Evolutionary conservation across 1,140 invertebrate genomes (phyloP), one percentile per base, ranked within the genome.

Genomic region (Thaumetopoea pityocampa): DNA sequence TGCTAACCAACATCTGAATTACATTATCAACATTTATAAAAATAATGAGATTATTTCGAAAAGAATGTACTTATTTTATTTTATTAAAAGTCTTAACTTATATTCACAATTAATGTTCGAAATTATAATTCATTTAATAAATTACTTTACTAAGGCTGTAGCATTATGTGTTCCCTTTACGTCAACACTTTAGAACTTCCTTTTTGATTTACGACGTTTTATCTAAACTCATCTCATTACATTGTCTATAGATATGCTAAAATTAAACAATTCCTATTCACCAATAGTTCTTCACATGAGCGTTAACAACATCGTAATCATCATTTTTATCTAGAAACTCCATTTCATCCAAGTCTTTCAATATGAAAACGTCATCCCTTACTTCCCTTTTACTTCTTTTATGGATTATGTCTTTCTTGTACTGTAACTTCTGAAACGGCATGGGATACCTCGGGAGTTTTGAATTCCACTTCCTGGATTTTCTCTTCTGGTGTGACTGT

Each of bases 311-410:
- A 24, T 68, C 37, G 10, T 63, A 47, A 47, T 73, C 71, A n/a
- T 74, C 64, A 30, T 62, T 57, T 3, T 48, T 35, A 4, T 46
- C 49, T 5, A 80, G 16, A 42, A 80, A 78, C 22, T 79, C 51
- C 0, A 80, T 54, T 45, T 77, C 72, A 42, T 83, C 72, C 9
- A 83, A 62, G 49, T 80, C 73, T 29, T 72, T 67, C 2, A 80
- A 19, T 29, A 83, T 68, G 29, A 52, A 66, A 0, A 72, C 6
- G 5, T 61, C 24, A 6, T 68, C 41, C 37, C 60, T 61, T 0
- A 44, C 18, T 2, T 68, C 43, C 36, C 78, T 61, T 33, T 51
- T 72, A 26, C 47, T 56, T 46, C 70, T 67, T 7, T 56, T 56
- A 10, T 46, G 49, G 6, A 9, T n/a, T 22, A 51, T 44, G 9